Percentiles rank a stretch among this genome's conserved stretches.
phyloP scores from a whole-genome alignment of 30 jellyfish, hydroid and myxozoan genomes.

The Clytia hemisphaerica region DNA sequence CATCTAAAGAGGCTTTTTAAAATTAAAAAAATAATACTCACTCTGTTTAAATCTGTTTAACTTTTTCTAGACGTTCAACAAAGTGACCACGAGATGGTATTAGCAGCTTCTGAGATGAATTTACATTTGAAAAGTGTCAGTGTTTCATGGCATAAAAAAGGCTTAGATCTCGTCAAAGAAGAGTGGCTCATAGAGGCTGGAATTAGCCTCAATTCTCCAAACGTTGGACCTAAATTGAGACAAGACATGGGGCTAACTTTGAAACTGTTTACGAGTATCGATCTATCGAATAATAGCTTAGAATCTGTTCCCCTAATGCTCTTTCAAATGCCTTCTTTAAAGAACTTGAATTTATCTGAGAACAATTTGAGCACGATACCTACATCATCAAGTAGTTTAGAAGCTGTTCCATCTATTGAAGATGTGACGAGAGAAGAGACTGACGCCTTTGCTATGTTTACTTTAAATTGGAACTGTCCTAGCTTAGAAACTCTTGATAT shows the following conservation, averaged over 20 bases:
- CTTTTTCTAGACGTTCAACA: conserved; percentile 57
- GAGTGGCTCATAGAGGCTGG: conserved; percentile 62
- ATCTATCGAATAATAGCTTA: conserved; percentile 49
- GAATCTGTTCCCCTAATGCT: conserved; percentile 46
- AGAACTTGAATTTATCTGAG: conserved; percentile 56
- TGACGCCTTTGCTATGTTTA: neutral
- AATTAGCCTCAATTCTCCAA: conserved; percentile 6
- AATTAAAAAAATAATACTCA: neutral
- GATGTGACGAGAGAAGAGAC: neutral
- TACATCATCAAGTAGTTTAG: neutral
- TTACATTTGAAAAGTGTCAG: conserved; percentile 29
- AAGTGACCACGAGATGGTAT: conserved; percentile 21
- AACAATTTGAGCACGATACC: conserved; percentile 35
- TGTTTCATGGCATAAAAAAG: conserved; percentile 56
- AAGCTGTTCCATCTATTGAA: conserved; percentile 4
- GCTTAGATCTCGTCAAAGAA: conserved; percentile 36
- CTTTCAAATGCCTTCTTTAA: conserved; percentile 66
- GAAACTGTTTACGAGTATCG: conserved; percentile 50
- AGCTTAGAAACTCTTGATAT: conserved; percentile 68
- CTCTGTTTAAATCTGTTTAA: neutral
- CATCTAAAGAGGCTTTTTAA: neutral
- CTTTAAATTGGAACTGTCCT: conserved; percentile 71
- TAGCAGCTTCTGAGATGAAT: conserved; percentile 31
- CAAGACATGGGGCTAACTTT: conserved; percentile 14
- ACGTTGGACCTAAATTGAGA: neutral